Evolutionary conservation across 2,888 invertebrate genomes (phyloP), one percentile per base, ranked within the genome.

Genomic region (Clusia tigrina): DNA sequence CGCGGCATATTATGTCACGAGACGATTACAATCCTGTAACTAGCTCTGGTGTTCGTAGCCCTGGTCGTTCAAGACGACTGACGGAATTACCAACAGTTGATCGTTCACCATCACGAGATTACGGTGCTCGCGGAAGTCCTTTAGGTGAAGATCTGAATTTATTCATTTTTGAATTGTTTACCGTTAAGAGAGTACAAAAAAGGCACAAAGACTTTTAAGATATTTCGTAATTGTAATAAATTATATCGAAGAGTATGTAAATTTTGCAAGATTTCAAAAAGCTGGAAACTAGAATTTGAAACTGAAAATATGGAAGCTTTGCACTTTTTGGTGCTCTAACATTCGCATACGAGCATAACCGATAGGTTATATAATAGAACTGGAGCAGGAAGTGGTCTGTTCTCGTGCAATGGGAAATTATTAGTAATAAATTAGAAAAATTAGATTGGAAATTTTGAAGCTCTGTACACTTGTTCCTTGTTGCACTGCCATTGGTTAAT

Each of bases 21-120:
- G 84, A 85, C 81, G 84, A 85, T 74, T 84, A 85, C 81, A 83
- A 83, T 80, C 81, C 87, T 83, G 86, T 85, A 83, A 87, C 86
- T 85, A 90, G 86, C 88, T 89, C 86, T 87, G 90, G 86, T 86
- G 89, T 85, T 83, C 85, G 85, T 79, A 85, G 85, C 81, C 86
- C 86, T 78, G 87, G 85, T 81, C 86, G 86, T 75, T 79, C 82
- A 79, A 87, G 89, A 86, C 91, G 90, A 84, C 87, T 88, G 80
- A 85, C 87, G 79, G 89, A 89, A 83, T 86, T 94, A 86, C 93
- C 94, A 83, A 93, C 93, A 84, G 93, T 93, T 85, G 94, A 94
- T 89, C 90, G 93, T 84, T 92, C 93, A 85, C 94, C 94, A 84
- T 92, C 93, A 80, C 88, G 93, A 83, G 89, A 88, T 84, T 92